Evolutionary conservation across 2,113 vertebrate genomes (phyloP), one percentile per base, ranked within the genome.

Genomic region (Pseudorectes ferrugineus): DNA sequence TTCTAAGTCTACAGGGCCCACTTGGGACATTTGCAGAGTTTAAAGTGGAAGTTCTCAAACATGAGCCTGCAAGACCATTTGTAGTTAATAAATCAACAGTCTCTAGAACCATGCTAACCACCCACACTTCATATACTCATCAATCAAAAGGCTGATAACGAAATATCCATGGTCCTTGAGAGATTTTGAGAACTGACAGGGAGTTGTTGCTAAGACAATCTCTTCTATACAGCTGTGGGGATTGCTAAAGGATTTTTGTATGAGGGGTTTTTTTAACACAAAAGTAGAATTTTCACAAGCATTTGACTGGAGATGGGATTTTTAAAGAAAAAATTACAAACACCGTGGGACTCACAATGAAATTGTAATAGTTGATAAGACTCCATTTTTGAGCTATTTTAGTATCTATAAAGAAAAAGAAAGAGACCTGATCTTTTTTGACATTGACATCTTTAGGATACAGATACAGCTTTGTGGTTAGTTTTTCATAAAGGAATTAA

Each of bases 281-380:
- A 40, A 89, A 93, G 42, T 72, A 79, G 31, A 63, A 88, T 83
- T 88, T 93, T 92, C 89, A 88, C 0, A 0, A 70, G 31, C 25
- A 45, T 77, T 73, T 90, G 51, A 80, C 33, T 85, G 19, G 29
- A 90, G 55, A 77, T 25, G 46, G 16, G 29, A 74, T 58, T 90
- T 88, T 89, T 63, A 26, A 88, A 62, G 17, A 83, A 74, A 94
- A 95, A 85, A 70, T 89, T 3, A 43, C 54, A 85, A 94, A 95
- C 28, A 85, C 51, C 4, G 1, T 55, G 72, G 51, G 63, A 92
- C 23, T 74, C 20, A 31, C 46, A 72, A 25, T 67, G 79, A 83
- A 92, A 92, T 35, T 62, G 19, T 49, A 58, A 72, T n/a, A 58
- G 23, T 33, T 74, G 55, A 33, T 82, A 93, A 83, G 17, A 16